Base-by-base conservation (phyloP, 2,113 vertebrate species). In the Barbus barbus region DNA sequence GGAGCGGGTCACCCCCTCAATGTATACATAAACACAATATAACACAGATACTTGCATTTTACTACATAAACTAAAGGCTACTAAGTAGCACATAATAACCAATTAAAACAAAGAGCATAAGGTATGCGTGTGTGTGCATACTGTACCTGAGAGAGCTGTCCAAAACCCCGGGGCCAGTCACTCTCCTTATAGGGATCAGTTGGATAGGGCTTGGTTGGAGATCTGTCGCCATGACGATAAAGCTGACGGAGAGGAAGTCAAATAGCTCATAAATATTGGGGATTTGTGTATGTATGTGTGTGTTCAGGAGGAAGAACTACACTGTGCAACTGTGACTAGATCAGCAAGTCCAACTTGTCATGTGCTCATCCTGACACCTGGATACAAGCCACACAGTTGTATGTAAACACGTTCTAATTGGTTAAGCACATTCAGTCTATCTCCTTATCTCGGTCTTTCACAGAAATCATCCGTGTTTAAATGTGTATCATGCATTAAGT, bases 151-250 rank as follows among this genome's bases (percentile, higher is more conserved):
- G 97, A 95, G 11, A 99, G 95, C 89, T 99, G 97, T 24, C 97
- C 97, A 83, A 97, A 97, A 9, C 97, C 97, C 73, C 98, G 97
- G 0, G 97, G 96, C 97, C 97, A 98, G 76, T 82, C 92, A 3
- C 83, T 88, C 91, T 98, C 97, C 85, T 96, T 94, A 92, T 97
- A 60, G 0, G 95, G 95, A 87, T 99, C 97, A 13, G 94, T 95
- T 5, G 97, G 97, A 78, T 95, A 99, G 3, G 95, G 87, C 91
- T 92, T 95, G 83, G 97, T 89, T 2, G 97, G 95, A 7, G 97
- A 98, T 5, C 97, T 92, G 91, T 99, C 97, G 9, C 97, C 97
- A 85, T 99, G 97, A 0, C 97, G 95, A 90, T 97, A 99, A 69
- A 98, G 82, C 97, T 99, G 61, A 26, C 7, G 26, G 16, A n/a